phyloP scores from a whole-genome alignment of 1,140 invertebrate genomes.

The Drosophila azteca region DNA sequence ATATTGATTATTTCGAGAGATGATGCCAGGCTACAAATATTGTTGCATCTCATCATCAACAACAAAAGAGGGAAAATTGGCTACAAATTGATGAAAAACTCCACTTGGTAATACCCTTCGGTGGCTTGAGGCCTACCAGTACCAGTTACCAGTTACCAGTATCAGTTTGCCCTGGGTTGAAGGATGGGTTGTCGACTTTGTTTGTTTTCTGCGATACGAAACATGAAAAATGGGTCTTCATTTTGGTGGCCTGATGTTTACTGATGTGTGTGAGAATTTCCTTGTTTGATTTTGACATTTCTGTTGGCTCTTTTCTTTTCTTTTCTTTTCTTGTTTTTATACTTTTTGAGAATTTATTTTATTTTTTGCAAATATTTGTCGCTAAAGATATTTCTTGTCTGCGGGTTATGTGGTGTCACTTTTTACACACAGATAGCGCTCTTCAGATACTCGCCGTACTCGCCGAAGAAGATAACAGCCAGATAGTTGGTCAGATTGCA shows the following conservation, averaged over 20 bases:
- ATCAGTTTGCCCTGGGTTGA: no score
- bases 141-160: no score
- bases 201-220: no score
- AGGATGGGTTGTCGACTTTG: no score
- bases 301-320: no score
- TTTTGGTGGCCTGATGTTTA: no score
- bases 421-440: slow-evolving; percentile 14
- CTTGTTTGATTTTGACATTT: slow-evolving; percentile 27
- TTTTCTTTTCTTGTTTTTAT: no score
- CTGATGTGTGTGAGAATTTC: neutral
- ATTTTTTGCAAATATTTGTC: slow-evolving; percentile 41
- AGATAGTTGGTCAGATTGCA: slow-evolving; percentile 4
- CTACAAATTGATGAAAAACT: neutral
- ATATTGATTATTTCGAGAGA: slow-evolving; percentile 73
- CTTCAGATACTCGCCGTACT: no score
- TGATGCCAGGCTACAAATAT: slow-evolving; percentile 53
- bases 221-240: no score
- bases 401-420: neutral
- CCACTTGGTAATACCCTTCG: no score
- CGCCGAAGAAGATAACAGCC: neutral
- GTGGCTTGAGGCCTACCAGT: no score
- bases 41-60: neutral
- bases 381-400: neutral
- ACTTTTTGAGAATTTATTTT: no score
- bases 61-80: neutral